Evolutionary conservation across 2,797 vertebrate species (phyloP), one percentile per base, ranked within the genome.

Genomic region (Botia kubotai): DNA sequence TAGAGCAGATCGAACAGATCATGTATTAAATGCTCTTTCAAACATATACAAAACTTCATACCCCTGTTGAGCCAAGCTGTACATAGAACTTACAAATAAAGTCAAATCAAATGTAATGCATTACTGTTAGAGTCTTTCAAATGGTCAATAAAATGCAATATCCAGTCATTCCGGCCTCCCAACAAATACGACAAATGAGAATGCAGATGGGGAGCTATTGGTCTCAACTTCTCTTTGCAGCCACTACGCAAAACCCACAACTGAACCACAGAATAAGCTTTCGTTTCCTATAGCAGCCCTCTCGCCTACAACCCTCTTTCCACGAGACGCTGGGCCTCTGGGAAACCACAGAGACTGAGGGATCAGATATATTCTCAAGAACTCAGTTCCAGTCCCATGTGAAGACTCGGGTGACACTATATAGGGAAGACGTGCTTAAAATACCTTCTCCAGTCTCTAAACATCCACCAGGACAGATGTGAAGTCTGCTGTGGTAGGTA

Each of bases 221-320:
- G 72, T 66, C 62, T 62, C 57, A 83, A 73, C 82, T 68, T 60
- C 73, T 80, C 29, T 26, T 26, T 21, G n/a, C 3, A 6, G 82
- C 80, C 80, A 60, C 72, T 46, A 80, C 0, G 73, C 82, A 67
- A 83, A 73, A 72, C 62, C 36, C 13, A 46, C 62, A 73, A 57
- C 36, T 23, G 33, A 73, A 73, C 19, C 55, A 60, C 60, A 65
- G n/a, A 48, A 58, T 6, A 73, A 63, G 26, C 50, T 55, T 23
- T 53, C 13, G 1, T 6, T 39, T 75, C 43, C 48, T 17, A 33
- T 60, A 46, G 52, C 21, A 26, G 36, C 17, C 33, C 57, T 75
- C 17, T 65, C 29, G 23, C 23, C 23, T 2, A 33, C 33, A 33
- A 50, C 2, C 43, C n/a, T 23, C 43, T 65, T 76, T 63, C 11